These are phyloP conservation scores for Falco berigora DNA, from an alignment of 2,797 vertebrate species.

Conservation along the genomic window DNA sequence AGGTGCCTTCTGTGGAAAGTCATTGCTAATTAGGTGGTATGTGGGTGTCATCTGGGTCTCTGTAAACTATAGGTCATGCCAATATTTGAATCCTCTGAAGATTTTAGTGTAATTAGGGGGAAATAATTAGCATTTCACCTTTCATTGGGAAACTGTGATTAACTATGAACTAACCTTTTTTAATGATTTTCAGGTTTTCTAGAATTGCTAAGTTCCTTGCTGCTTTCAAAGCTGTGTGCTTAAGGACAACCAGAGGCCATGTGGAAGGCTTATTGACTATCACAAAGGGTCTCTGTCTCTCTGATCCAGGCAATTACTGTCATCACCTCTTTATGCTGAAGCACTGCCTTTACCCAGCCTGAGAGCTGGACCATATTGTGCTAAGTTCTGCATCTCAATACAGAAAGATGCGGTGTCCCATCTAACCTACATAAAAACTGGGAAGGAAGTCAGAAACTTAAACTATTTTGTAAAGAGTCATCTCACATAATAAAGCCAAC, in stretches of 20 bases:
- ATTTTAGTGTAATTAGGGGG: neutral
- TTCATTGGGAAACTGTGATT: conserved; percentile 11
- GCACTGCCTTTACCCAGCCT: neutral
- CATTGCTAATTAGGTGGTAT: conserved; percentile 45
- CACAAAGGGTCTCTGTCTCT: neutral
- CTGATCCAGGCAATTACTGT: neutral
- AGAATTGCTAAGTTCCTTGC: neutral
- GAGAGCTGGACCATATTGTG: neutral
- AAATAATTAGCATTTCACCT: conserved; percentile 47
- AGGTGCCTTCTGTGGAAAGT: conserved; percentile 34
- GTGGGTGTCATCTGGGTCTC: conserved; percentile 43
- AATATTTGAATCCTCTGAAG: conserved; percentile 56
- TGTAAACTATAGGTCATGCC: conserved; percentile 54
- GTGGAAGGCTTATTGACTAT: neutral
- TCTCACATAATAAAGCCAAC: neutral
- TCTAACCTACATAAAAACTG: neutral
- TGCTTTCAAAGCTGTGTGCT: neutral
- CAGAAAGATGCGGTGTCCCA: neutral
- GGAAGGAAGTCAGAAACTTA: neutral
- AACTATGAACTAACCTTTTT: conserved; percentile 8
- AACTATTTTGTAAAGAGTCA: neutral
- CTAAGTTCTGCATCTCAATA: neutral
- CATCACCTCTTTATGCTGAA: neutral
- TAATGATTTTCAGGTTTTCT: conserved; percentile 1
- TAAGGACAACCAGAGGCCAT: neutral